Base-by-base conservation (phyloP, 1,140 invertebrate genomes). In the Zaprionus inermis region DNA sequence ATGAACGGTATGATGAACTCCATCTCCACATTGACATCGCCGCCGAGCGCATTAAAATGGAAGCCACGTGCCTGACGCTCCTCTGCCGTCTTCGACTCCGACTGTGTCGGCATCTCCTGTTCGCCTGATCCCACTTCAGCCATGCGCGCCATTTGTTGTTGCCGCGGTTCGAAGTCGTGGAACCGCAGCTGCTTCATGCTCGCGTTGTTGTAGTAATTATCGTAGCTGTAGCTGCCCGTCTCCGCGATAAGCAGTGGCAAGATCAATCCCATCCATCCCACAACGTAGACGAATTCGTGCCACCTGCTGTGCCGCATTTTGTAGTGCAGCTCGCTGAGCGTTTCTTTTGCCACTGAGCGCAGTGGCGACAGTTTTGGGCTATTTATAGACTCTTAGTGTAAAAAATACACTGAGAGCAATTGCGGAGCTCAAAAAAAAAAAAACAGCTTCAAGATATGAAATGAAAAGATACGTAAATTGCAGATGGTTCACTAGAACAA, bases 1-100 rank as follows among this genome's bases (percentile, higher is more conserved):
- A 91, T 9, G 28, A 91, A 88, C 0, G 90, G 90, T 18, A 91
- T 68, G 5, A 91, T 90, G 24, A 91, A 91, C 56, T 91, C 90
- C 70, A 91, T 9, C n/a, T 91, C 90, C 28, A 91, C 78, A 51
- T 69, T 83, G 12, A 91, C 73, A 68, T 91, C 90, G 32, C 77
- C 72, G 16, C 70, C 90, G 28, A 59, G 81, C n/a, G 85, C 80
- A 65, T 78, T 77, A 46, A 91, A 90, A 57, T 91, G 90, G 14
- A 91, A 90, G 16, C 90, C 90, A 20, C 90, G 72, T 6, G 64
- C 65, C 36, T 88, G 74, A 4, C 90, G 90, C 0, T 65, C n/a
- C 6, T 16, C 38, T 16, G 16, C 38, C 7, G n/a, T 16, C n/a
- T 5, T 1, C 0, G 14, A 1, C n/a, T 44, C n/a, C n/a, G 16